Evolutionary conservation across 2,888 invertebrate species (phyloP).

Genomic region (Galerucella pusilla): DNA sequence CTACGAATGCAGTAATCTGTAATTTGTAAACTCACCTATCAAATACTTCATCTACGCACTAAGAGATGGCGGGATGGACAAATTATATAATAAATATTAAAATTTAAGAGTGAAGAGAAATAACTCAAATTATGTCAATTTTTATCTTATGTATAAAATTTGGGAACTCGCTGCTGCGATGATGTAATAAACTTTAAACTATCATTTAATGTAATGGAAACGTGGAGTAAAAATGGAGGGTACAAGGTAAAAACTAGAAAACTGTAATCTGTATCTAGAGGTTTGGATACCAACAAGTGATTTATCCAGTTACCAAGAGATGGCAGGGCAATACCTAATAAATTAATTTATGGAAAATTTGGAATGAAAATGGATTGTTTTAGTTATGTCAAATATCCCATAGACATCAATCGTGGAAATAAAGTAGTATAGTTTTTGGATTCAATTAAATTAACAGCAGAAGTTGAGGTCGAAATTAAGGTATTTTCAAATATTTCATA

Average conservation of each 20-base stretch:
- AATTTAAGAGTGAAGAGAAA: no score
- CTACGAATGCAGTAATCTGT: no score
- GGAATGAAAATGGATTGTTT: not conserved
- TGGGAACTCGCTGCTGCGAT: not conserved
- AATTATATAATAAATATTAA: no score
- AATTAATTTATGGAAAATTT: not conserved
- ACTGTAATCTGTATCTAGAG: no score
- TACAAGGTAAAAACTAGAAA: not conserved
- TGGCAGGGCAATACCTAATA: not conserved
- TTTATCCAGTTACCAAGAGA: not conserved
- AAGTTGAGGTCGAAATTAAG: no score
- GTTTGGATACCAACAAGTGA: not conserved
- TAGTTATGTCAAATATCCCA: not conserved
- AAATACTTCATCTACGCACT: no score
- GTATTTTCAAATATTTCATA: no score
- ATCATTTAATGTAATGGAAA: not conserved
- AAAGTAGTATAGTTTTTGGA: not conserved
- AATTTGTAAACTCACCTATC: no score
- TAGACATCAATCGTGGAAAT: not conserved
- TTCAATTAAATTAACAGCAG: no score
- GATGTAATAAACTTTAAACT: not conserved
- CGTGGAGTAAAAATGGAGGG: not conserved
- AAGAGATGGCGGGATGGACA: no score
- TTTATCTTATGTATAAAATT: no score
- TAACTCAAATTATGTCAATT: no score